These are phyloP conservation scores for Lutjanus argentimaculatus DNA, from an alignment of 2,797 vertebrate species.

Conservation along the genomic window DNA sequence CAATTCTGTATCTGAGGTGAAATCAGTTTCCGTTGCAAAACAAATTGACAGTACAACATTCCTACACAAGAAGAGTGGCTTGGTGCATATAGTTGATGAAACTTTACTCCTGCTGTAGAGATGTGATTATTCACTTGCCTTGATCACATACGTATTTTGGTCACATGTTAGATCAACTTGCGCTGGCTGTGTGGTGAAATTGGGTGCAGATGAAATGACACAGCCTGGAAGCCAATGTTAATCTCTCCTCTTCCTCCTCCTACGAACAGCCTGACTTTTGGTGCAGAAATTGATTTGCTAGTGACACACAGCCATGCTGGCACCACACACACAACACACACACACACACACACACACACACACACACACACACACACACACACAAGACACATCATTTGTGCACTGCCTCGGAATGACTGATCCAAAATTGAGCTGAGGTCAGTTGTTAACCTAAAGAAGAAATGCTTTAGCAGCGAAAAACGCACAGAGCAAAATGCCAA, in stretches of 20 bases:
- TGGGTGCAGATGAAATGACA: slow-evolving; percentile 61
- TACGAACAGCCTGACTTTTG: slow-evolving; percentile 38
- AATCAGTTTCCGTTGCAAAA: background rate
- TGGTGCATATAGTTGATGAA: background rate
- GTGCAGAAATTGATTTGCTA: slow-evolving; percentile 70
- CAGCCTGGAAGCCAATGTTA: slow-evolving; percentile 54
- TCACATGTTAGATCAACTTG: slow-evolving; percentile 8
- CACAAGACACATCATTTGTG: slow-evolving; percentile 20
- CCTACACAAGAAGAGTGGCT: background rate
- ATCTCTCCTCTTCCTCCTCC: slow-evolving; percentile 57
- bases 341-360: slow-evolving; percentile 25
- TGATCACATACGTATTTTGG: slow-evolving; percentile 26
- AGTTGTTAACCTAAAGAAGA: slow-evolving; percentile 70
- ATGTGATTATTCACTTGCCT: slow-evolving; percentile 2
- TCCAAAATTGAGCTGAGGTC: slow-evolving; percentile 77
- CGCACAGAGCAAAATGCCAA: slow-evolving; percentile 64
- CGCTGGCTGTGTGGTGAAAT: slow-evolving; percentile 34
- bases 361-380: slow-evolving; percentile 16
- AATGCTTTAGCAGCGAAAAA: slow-evolving; percentile 73
- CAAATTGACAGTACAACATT: background rate
- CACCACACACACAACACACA: slow-evolving; percentile 20
- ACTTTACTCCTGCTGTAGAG: background rate
- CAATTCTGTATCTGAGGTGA: background rate
- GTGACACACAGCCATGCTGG: slow-evolving; percentile 47
- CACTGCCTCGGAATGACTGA: slow-evolving; percentile 69